These are phyloP conservation scores for Puffinus mauretanicus DNA, from an alignment of 2,113 vertebrate species.

Conservation along the genomic window DNA sequence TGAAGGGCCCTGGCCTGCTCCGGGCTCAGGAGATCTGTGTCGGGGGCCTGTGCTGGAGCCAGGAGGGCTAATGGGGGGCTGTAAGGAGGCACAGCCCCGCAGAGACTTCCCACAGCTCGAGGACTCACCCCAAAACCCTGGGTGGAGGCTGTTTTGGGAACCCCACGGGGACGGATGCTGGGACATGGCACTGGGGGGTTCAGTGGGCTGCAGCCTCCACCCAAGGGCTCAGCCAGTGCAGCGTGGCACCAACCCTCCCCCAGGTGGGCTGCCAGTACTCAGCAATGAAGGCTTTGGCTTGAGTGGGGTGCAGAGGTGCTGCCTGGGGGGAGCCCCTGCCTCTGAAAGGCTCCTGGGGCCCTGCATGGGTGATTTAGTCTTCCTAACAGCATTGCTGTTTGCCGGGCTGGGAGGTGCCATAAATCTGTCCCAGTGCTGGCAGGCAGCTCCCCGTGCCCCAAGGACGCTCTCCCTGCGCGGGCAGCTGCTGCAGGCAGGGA, in stretches of 20 bases:
- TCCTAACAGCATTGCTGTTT: neutral
- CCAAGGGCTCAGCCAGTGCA: neutral
- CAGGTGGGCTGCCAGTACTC: accelerated
- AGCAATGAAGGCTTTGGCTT: accelerated
- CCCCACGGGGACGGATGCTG: accelerated
- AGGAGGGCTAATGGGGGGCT: accelerated
- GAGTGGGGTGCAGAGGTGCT: accelerated
- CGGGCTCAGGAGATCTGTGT: accelerated
- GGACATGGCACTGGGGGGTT: accelerated
- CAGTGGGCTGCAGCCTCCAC: neutral
- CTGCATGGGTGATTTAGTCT: no score
- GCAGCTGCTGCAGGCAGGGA: neutral
- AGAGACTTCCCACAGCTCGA: accelerated
- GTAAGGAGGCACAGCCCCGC: accelerated
- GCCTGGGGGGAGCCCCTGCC: no score
- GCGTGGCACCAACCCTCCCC: accelerated
- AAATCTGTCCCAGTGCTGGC: no score
- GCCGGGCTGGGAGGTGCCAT: neutral
- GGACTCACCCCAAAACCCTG: accelerated
- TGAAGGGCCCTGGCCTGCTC: accelerated
- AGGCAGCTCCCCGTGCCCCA: accelerated
- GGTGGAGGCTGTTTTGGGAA: no score
- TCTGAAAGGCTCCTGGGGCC: neutral
- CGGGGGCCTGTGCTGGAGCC: accelerated
- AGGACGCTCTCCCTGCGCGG: accelerated